A percentile compares a stretch with the other conserved stretches of the same genome.
These are phyloP conservation scores for Lepisosteus oculatus DNA, from an alignment of 2,113 vertebrate genomes.

Conservation along the genomic window DNA sequence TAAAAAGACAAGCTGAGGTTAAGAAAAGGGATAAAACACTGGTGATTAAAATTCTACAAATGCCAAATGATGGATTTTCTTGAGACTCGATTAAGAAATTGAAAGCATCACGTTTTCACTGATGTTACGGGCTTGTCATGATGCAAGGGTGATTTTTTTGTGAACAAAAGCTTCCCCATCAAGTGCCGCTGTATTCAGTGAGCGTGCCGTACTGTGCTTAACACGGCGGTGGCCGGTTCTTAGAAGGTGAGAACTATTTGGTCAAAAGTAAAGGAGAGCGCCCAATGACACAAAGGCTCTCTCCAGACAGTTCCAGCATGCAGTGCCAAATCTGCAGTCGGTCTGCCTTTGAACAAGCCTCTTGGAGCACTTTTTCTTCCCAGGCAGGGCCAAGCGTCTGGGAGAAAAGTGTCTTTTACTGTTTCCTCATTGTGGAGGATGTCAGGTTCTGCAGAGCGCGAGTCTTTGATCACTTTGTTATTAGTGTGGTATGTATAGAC, in stretches of 20 bases:
- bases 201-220: too few relatives aligned
- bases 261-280: not conserved
- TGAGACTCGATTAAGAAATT: too few relatives aligned
- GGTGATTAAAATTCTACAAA: too few relatives aligned
- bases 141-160: too few relatives aligned
- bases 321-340: constrained; percentile 5
- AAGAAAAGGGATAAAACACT: too few relatives aligned
- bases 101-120: too few relatives aligned
- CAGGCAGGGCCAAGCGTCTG: constrained; percentile 24
- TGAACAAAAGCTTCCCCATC: too few relatives aligned
- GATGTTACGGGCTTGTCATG: too few relatives aligned
- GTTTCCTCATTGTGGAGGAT: constrained; percentile 6
- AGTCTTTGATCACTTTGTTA: constrained; percentile 58
- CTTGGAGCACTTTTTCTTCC: not conserved
- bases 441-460: constrained; percentile 33
- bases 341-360: constrained; percentile 4
- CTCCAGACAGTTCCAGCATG: not conserved
- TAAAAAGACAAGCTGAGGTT: too few relatives aligned
- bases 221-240: too few relatives aligned
- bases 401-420: constrained; percentile 25
- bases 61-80: too few relatives aligned
- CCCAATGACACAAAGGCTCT: not conserved
- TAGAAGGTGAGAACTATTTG: not conserved
- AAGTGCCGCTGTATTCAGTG: too few relatives aligned
- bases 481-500: constrained; percentile 65